phyloP scores from a whole-genome alignment of 1,140 invertebrate species.

The Heterodera carotae region DNA sequence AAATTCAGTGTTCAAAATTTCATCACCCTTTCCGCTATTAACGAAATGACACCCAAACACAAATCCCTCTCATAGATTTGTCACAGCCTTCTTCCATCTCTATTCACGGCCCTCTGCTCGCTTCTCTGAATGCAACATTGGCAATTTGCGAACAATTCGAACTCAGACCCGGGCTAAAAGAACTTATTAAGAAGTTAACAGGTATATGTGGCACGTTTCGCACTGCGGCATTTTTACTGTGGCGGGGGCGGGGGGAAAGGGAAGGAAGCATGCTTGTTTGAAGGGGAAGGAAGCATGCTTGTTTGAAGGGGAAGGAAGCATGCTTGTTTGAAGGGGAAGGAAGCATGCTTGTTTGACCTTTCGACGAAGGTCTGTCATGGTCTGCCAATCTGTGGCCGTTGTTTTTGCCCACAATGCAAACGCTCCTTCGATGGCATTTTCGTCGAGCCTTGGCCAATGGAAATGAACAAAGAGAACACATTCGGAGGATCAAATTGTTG shows the following conservation, averaged over 20 bases:
- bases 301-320: neutral
- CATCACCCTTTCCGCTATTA: neutral
- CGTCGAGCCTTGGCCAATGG: neutral
- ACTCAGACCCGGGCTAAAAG: constrained; percentile 7
- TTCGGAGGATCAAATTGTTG: neutral
- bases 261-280: too few relatives aligned
- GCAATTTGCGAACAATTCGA: constrained; percentile 26
- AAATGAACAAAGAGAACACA: neutral
- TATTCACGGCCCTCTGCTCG: neutral
- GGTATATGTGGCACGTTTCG: too few relatives aligned
- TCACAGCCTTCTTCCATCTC: neutral
- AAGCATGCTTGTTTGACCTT: neutral
- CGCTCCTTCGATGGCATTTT: constrained; percentile 2
- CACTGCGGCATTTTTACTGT: too few relatives aligned
- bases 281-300: too few relatives aligned
- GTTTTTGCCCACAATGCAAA: neutral
- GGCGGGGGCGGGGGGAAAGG: too few relatives aligned
- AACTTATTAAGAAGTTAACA: constrained; percentile 22
- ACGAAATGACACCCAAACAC: too few relatives aligned
- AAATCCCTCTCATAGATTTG: neutral
- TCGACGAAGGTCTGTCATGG: neutral
- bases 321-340: neutral
- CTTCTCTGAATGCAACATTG: constrained; percentile 5
- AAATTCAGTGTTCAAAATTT: neutral
- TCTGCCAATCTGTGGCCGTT: constrained; percentile 2